Conservation (phyloP, 2,888 invertebrate species). For the Spodoptera littoralis region DNA sequence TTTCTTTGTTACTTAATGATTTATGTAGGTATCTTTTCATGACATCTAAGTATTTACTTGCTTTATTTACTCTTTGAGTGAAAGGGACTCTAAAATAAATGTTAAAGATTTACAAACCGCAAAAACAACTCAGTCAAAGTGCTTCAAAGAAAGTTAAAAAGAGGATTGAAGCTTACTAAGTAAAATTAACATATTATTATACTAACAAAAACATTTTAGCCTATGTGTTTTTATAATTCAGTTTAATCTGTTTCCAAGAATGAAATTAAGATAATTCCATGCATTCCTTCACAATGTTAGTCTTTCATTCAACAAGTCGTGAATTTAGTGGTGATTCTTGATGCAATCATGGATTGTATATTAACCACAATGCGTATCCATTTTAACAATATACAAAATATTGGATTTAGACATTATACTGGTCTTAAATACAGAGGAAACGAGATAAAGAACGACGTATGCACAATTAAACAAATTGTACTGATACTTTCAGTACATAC, state of each 20-base stretch:
- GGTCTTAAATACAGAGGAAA: slow-evolving; percentile 26
- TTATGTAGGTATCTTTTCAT: no score
- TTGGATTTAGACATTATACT: slow-evolving; percentile 28
- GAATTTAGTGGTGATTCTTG: slow-evolving; percentile 32
- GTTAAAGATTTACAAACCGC: no score
- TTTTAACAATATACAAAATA: slow-evolving; percentile 41
- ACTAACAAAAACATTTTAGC: no score
- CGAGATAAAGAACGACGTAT: slow-evolving; percentile 26
- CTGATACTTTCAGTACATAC: slow-evolving; percentile 30
- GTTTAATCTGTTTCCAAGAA: not conserved
- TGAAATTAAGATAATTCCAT: slow-evolving; percentile 24
- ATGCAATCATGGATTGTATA: slow-evolving; percentile 27
- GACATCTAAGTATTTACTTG: no score
- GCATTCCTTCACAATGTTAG: slow-evolving; percentile 29
- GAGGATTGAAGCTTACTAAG: no score
- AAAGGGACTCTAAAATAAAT: no score
- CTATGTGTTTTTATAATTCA: slow-evolving; percentile 5
- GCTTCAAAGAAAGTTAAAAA: no score
- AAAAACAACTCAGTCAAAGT: no score
- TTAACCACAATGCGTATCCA: slow-evolving; percentile 26
- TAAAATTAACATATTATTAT: no score
- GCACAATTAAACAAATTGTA: slow-evolving; percentile 35
- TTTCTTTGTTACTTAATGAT: no score
- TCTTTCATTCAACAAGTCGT: slow-evolving; percentile 30
- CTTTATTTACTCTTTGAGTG: no score